Base-by-base conservation (phyloP, 2,888 invertebrate species). In the Mimumesa dahlbomi region DNA sequence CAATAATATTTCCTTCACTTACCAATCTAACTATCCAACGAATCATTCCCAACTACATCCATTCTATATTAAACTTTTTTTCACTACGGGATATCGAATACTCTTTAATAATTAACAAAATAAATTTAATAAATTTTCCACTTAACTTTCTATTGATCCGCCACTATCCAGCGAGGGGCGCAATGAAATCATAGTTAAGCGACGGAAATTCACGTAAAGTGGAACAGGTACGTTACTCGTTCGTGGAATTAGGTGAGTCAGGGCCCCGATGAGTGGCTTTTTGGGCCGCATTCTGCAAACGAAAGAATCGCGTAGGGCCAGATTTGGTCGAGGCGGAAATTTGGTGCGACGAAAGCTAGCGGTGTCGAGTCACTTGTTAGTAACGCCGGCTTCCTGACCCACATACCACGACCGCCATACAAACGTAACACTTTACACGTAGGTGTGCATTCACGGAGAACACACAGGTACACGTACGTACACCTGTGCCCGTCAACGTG, bases 371-470 rank as follows among this genome's bases (percentile, higher is more conserved):
- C 82, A 77, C 78, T 81, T 78, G 84, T 82, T 84, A 79, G 78
- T 79, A 80, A 82, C 82, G 85, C 83, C 83, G 87, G 79, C 85
- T 85, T 86, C 85, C 82, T 87, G 87, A 87, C 87, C 87, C 75
- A 87, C 87, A 87, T 87, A 87, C 85, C 87, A 79, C 79, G 81
- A 73, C 77, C 79, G 73, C 77, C 80, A 75, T 76, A 71, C 77
- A 64, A 70, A 73, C 61, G 73, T 69, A 67, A 75, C 62, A 64
- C 48, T 50, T 57, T 52, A 52, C 42, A 48, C 36, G 50, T 57
- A 42, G 46, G 59, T 50, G 43, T 54, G 67, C 31, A 42, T 54
- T 43, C 54, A 43, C 50, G 18, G 18, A 46, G 21, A 36, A 19
- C 11, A 46, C 19, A 54, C 36, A 11, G 5, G 31, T 40, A n/a